phyloP scores from a whole-genome alignment of 2,888 invertebrate genomes.

The Eristalis tenax region DNA sequence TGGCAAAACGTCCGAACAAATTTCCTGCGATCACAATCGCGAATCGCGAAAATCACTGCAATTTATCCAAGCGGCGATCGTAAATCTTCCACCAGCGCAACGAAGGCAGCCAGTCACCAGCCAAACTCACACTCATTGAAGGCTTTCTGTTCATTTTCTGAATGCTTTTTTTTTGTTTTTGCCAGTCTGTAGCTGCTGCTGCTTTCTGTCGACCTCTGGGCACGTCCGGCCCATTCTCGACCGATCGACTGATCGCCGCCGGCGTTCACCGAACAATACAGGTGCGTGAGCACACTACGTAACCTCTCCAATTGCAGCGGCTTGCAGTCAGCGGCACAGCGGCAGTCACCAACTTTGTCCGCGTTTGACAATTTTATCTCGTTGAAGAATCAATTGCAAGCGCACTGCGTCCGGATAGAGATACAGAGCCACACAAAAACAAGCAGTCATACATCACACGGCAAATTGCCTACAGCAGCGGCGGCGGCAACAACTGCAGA shows the following conservation, averaged over 20 bases:
- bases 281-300: slow-evolving; percentile 53
- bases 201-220: slow-evolving; percentile 64
- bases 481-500: slow-evolving; percentile 12
- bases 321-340: neutral
- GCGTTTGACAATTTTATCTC: slow-evolving; percentile 70
- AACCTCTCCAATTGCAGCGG: slow-evolving; percentile 25
- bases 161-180: neutral
- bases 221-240: slow-evolving; percentile 63
- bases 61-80: slow-evolving; percentile 70
- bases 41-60: slow-evolving; percentile 70
- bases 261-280: slow-evolving; percentile 63
- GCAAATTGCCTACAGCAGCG: slow-evolving; percentile 63
- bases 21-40: slow-evolving; percentile 72
- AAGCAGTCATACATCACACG: slow-evolving; percentile 70
- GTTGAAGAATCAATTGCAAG: slow-evolving; percentile 65
- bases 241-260: slow-evolving; percentile 55
- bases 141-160: slow-evolving; percentile 29
- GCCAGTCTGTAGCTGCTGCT: neutral
- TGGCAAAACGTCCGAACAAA: slow-evolving; percentile 64
- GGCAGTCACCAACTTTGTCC: slow-evolving; percentile 62
- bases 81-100: slow-evolving; percentile 66
- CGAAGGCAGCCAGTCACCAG: slow-evolving; percentile 67
- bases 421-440: slow-evolving; percentile 57
- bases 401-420: slow-evolving; percentile 55
- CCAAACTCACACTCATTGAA: slow-evolving; percentile 69